A percentile compares a stretch with the other conserved stretches of the same genome.
phyloP scores from a whole-genome alignment of 2,888 invertebrate genomes.

The Coleophora flavipennella region DNA sequence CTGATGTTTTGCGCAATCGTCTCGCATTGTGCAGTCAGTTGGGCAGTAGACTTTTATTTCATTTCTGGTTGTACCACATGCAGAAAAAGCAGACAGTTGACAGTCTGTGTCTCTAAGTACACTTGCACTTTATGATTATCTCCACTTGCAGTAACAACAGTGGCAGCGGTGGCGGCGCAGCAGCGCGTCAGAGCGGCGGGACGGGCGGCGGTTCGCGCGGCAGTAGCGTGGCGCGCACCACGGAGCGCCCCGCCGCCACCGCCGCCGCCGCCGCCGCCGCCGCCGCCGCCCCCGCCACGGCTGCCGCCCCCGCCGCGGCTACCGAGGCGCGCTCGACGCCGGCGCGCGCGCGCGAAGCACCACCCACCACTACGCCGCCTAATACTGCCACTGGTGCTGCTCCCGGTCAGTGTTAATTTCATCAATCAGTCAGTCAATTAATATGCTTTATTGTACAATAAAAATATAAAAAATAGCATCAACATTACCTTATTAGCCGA shows the following conservation, averaged over 20 bases:
- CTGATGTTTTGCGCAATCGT: too few relatives aligned
- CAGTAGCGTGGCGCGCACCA: conserved; percentile 47
- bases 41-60: too few relatives aligned
- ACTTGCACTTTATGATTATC: too few relatives aligned
- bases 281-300: conserved; percentile 24
- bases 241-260: conserved; percentile 22
- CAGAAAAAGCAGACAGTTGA: too few relatives aligned
- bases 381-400: conserved; percentile 14
- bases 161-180: conserved; percentile 30
- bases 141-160: conserved; percentile 42
- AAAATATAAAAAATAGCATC: too few relatives aligned
- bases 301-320: conserved; percentile 27
- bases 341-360: conserved; percentile 15
- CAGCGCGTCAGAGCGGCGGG: conserved; percentile 33
- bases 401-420: too few relatives aligned
- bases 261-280: conserved; percentile 18
- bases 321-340: conserved; percentile 15
- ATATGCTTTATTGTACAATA: too few relatives aligned
- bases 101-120: too few relatives aligned
- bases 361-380: conserved; percentile 14
- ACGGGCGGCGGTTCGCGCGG: conserved; percentile 61
- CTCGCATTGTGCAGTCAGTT: too few relatives aligned
- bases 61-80: background rate
- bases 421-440: too few relatives aligned
- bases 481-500: too few relatives aligned